phyloP scores from a whole-genome alignment of 2,888 invertebrate species.

The Cancer borealis region DNA sequence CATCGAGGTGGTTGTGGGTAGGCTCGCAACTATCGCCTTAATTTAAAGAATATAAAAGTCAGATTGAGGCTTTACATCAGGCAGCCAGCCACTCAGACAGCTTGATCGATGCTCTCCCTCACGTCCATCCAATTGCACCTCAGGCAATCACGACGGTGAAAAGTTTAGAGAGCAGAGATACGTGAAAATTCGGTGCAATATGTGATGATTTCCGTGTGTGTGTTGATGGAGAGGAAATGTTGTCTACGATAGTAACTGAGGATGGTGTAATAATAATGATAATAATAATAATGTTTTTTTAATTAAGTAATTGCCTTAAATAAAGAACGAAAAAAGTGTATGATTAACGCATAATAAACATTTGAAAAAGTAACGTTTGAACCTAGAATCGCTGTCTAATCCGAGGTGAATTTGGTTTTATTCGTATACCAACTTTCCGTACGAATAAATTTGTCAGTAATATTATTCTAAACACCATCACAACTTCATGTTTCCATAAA shows the following conservation, averaged over 20 bases:
- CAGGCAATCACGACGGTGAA: background rate
- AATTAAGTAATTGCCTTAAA: too few relatives aligned
- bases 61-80: background rate
- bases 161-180: background rate
- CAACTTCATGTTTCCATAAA: too few relatives aligned
- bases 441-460: too few relatives aligned
- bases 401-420: too few relatives aligned
- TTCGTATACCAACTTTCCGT: too few relatives aligned
- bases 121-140: background rate
- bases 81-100: background rate
- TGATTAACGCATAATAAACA: too few relatives aligned
- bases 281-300: background rate
- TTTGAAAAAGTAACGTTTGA: too few relatives aligned
- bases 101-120: background rate
- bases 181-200: background rate
- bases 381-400: too few relatives aligned
- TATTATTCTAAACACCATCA: too few relatives aligned
- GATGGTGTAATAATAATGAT: background rate
- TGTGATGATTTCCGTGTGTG: background rate
- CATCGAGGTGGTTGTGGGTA: background rate
- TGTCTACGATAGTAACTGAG: background rate
- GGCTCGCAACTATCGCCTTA: background rate
- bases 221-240: background rate
- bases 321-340: too few relatives aligned
- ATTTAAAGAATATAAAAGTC: background rate